Conservation (phyloP, 2,113 vertebrate genomes). For the Pelecanus crispus region DNA sequence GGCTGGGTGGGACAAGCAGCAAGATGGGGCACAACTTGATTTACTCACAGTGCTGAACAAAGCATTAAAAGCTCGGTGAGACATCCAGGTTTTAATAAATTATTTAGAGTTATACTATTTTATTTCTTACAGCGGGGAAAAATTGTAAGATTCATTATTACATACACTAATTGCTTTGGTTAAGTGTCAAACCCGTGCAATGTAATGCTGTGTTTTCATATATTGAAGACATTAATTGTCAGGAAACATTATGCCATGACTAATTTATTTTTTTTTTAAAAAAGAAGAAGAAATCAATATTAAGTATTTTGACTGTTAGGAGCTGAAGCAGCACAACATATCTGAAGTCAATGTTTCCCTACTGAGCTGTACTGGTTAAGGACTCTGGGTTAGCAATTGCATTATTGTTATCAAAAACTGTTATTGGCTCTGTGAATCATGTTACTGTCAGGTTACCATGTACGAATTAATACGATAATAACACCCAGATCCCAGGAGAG, state of each 20-base stretch:
- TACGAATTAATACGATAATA: neutral
- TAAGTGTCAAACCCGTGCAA: neutral
- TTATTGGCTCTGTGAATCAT: neutral
- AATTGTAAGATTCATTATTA: neutral
- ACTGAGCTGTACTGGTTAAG: neutral
- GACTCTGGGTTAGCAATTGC: neutral
- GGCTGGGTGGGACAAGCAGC: rapidly evolving
- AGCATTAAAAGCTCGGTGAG: neutral
- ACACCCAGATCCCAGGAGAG: neutral
- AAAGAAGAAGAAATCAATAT: neutral
- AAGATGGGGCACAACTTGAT: neutral
- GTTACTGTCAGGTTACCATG: neutral
- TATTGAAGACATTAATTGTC: conserved; percentile 15
- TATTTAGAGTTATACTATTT: neutral
- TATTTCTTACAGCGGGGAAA: neutral
- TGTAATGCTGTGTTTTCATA: neutral
- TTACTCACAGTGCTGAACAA: neutral
- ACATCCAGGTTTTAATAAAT: neutral
- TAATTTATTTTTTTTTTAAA: neutral
- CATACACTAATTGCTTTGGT: neutral
- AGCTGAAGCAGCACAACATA: neutral
- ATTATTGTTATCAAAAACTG: neutral
- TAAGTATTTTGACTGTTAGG: neutral
- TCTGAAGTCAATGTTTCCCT: neutral
- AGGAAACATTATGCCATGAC: neutral